These are phyloP conservation scores for Drosophila guanche DNA, from an alignment of 1,140 invertebrate genomes.

Conservation along the genomic window DNA sequence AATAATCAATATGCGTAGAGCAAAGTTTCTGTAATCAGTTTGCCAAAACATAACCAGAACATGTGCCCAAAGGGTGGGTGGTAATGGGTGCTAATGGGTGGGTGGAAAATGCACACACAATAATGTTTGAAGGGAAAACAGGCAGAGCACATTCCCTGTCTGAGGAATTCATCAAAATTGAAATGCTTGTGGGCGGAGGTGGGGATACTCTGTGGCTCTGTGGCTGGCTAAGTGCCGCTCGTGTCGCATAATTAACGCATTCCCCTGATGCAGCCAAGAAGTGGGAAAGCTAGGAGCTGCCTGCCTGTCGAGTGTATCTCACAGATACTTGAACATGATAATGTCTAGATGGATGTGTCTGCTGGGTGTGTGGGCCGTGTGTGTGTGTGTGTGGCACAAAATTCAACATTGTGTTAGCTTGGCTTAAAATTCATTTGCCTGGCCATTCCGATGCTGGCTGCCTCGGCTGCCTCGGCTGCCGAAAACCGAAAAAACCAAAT, in stretches of 20 bases:
- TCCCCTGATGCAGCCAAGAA: constrained; percentile 42
- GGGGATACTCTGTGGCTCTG: not conserved
- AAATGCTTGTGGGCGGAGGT: constrained; percentile 38
- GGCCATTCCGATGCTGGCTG: constrained; percentile 11
- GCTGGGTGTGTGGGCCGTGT: too few species aligned
- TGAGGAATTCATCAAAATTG: constrained; percentile 61
- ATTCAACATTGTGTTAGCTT: constrained; percentile 30
- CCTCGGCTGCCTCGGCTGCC: not conserved
- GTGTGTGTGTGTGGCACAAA: constrained; percentile 10
- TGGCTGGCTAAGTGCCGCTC: constrained; percentile 46
- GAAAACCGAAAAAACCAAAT: constrained; percentile 20
- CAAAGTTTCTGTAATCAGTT: too few species aligned
- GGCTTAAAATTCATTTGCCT: constrained; percentile 62
- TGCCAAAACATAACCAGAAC: too few species aligned
- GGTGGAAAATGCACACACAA: too few species aligned
- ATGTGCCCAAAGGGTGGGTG: too few species aligned
- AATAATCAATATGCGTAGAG: too few species aligned
- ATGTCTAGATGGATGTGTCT: not conserved
- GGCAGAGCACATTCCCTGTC: constrained; percentile 8
- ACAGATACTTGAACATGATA: constrained; percentile 15
- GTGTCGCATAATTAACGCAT: constrained; percentile 70
- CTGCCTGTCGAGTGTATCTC: not conserved
- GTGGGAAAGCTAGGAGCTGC: not conserved
- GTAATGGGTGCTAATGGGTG: too few species aligned
- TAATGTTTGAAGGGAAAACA: too few species aligned